A percentile compares a stretch with the other conserved stretches of the same genome.
phyloP scores from a whole-genome alignment of 2,888 invertebrate genomes.

The Aromia moschata region DNA sequence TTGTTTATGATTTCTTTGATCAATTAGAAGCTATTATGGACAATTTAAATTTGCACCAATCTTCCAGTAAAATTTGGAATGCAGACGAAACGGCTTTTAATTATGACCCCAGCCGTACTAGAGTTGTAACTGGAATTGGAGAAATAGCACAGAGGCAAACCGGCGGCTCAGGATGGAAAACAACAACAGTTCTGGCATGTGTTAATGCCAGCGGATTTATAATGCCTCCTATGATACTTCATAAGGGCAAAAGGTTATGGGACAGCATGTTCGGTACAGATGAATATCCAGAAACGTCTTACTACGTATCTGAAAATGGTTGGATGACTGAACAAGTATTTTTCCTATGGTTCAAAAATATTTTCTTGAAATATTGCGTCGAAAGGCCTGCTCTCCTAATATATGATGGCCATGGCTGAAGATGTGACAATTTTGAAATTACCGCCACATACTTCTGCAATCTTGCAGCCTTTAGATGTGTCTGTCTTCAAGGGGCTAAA shows the following conservation, averaged over 20 bases:
- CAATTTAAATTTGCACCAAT: not conserved
- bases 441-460: slow-evolving; percentile 18
- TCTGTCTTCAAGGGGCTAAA: slow-evolving; percentile 17
- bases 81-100: slow-evolving; percentile 6
- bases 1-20: slow-evolving; percentile 7
- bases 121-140: slow-evolving; percentile 4
- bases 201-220: not conserved
- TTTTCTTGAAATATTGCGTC: slow-evolving; percentile 4
- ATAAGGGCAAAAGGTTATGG: slow-evolving; percentile 8
- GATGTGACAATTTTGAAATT: slow-evolving; percentile 14
- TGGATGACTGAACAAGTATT: slow-evolving; percentile 19
- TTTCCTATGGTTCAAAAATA: slow-evolving; percentile 11
- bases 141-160: slow-evolving; percentile 3
- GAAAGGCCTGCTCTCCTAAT: slow-evolving; percentile 9
- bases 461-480: slow-evolving; percentile 16
- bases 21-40: not conserved
- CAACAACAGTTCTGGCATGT: slow-evolving; percentile 1
- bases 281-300: slow-evolving; percentile 9
- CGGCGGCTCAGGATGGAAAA: not conserved
- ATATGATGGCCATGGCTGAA: slow-evolving; percentile 12
- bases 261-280: slow-evolving; percentile 3
- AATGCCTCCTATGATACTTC: slow-evolving; percentile 1
- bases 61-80: not conserved
- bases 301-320: slow-evolving; percentile 8
- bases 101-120: not conserved